phyloP scores from a whole-genome alignment of 1,140 invertebrate genomes.

The Lordiphosa stackelbergi region DNA sequence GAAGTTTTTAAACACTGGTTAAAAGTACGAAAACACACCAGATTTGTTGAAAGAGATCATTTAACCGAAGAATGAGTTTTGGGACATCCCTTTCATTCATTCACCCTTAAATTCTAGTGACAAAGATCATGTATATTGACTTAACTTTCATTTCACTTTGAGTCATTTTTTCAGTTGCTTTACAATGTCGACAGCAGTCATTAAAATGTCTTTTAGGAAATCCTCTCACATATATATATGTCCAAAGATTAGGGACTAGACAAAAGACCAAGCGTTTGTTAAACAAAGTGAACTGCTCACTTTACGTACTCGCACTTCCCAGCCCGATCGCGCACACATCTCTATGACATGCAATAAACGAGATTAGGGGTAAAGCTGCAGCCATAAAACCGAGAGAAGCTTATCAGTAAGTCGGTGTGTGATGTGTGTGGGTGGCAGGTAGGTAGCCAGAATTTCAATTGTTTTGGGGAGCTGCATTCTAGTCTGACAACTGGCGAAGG shows the following conservation, averaged over 20 bases:
- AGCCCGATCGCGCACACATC: constrained; percentile 15
- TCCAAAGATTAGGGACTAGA: no score
- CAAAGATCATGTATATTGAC: background rate
- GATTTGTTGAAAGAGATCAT: no score
- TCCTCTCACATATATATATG: background rate
- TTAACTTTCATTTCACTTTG: constrained; percentile 21
- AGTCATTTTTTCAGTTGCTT: background rate
- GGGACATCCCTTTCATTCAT: no score
- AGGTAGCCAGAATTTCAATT: constrained; percentile 14
- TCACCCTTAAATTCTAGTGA: background rate
- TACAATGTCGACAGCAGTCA: constrained; percentile 1
- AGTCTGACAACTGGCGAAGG: constrained; percentile 28
- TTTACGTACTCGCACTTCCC: no score
- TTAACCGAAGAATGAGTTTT: no score
- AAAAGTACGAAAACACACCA: no score
- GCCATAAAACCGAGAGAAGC: constrained; percentile 44
- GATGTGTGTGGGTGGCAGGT: constrained; percentile 28
- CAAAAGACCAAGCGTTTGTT: no score
- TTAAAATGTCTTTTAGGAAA: constrained; percentile 33
- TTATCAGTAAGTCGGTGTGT: constrained; percentile 52
- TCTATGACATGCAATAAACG: constrained; percentile 23
- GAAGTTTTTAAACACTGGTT: no score
- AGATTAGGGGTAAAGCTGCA: constrained; percentile 40
- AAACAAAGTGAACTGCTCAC: no score
- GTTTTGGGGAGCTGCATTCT: constrained; percentile 42